Base-by-base conservation (phyloP, 2,888 invertebrate genomes). In the Lycaena phlaeas region DNA sequence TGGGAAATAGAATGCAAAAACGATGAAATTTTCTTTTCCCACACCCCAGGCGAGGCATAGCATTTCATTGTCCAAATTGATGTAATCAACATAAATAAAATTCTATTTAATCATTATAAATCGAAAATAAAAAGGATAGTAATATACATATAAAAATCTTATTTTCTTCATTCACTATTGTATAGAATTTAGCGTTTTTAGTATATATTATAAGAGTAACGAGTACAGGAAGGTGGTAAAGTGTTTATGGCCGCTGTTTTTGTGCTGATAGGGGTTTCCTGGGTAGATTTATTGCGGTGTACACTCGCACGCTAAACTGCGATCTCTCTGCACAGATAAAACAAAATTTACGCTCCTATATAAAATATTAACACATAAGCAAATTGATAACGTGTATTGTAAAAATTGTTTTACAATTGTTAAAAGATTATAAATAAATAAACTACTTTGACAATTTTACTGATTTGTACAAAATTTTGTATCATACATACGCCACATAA, bases 201-300 rank as follows among this genome's bases (percentile, higher is more conserved):
- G 22, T 27, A 29, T 37, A 29, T 15, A 28, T 34, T 44, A 34
- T 38, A 27, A 9, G 14, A 22, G 27, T 31, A 22, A 41, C 41
- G 28, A 41, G 41, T 68, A 39, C 39, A 68, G 74, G 73, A 73
- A 74, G 54, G 54, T 50, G 55, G 56, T 64, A 73, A 70, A 76
- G 69, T 71, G 76, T 77, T 78, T 77, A 77, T 66, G 51, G 69
- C 57, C 57, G 34, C 18, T 18, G 34, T 34, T 31, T 29, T 57
- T 55, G 43, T 45, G 63, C 53, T 62, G 67, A 68, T 68, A 67
- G 61, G 52, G 51, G 52, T 54, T 56, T 53, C 49, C 43, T 45
- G 44, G 43, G 46, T 36, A 42, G 52, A 62, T 60, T 62, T 61
- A 59, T 58, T 43, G 43, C 45, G 25, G 12, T 25, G 52, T 51